Evolutionary conservation across 2,888 invertebrate genomes (phyloP).

Genomic region (Hypercompe scribonia): DNA sequence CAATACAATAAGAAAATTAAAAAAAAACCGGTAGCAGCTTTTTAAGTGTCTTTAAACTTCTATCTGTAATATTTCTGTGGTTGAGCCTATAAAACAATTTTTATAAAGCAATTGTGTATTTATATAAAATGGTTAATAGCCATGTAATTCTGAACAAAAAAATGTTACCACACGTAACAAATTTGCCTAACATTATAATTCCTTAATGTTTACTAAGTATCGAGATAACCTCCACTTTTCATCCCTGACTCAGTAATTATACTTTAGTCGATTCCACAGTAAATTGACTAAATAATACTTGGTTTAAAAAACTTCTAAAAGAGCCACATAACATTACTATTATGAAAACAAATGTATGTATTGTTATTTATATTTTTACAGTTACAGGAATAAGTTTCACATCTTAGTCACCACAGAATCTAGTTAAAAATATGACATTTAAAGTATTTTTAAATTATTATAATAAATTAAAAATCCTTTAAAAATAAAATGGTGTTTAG

Average conservation of each 20-base stretch:
- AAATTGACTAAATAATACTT: not conserved
- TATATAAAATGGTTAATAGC: conserved; percentile 23
- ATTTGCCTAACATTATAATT: not conserved
- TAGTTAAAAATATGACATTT: not conserved
- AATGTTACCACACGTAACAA: conserved; percentile 17
- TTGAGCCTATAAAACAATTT: conserved; percentile 36
- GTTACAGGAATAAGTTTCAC: not conserved
- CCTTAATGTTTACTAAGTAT: not conserved
- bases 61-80: conserved; percentile 7
- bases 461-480: not conserved
- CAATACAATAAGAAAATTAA: not conserved
- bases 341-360: too few relatives aligned
- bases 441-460: too few relatives aligned
- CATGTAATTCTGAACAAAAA: conserved; percentile 14
- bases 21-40: not conserved
- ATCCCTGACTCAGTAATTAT: not conserved
- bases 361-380: too few relatives aligned
- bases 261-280: too few relatives aligned
- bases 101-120: conserved; percentile 43
- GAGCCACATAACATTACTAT: not conserved
- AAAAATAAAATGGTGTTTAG: too few relatives aligned
- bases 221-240: not conserved
- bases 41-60: not conserved
- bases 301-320: not conserved
- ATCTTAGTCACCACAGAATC: not conserved